Evolutionary conservation across 2,113 vertebrate species (phyloP), one percentile per base, ranked within the genome.

Genomic region (Lophura nycthemera): DNA sequence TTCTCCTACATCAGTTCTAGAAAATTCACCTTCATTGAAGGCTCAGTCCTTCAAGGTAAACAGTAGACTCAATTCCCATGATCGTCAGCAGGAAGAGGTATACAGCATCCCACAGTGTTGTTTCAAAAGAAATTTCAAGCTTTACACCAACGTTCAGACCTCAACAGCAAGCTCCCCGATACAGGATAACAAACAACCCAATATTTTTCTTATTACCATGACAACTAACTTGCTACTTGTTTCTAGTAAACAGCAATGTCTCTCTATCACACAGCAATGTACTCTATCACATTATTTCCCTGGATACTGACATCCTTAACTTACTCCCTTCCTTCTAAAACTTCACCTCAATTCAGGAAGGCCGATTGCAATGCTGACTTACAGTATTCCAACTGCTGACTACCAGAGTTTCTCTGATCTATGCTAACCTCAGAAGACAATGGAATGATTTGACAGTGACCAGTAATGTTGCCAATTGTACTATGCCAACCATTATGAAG

Each of bases 11-110:
- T 3, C 6, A 4, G 43, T 70, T 83, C 56, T 40, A 92, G 61
- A 64, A 91, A 77, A 27, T 67, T 81, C 83, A 88, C 40, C 52
- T 52, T 78, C 52, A 65, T 7, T 70, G 92, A 93, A 87, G 69
- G 30, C 61, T 89, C 67, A 88, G 5, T 72, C 61, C 47, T 1
- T 0, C 50, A 83, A 88, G 32, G 47, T 69, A 89, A 92, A 71
- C 71, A 75, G 56, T 42, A 61, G 32, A 19, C 74, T 48, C 27
- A 67, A 9, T 67, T 92, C 59, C 50, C 14, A 2, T 32, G 42
- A 65, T 66, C 7, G 48, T 66, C 84, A 77, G 64, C 74, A 88
- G 79, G 69, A 92, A 77, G 69, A 81, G 42, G 27, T 52, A 20
- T 34, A 47, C 61, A 77, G 65, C 65, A 72, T 64, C 65, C 75